Percentiles rank a stretch among this genome's conserved stretches.
phyloP scores from a whole-genome alignment of 2,113 vertebrate genomes.

The Chaetodon trifascialis region DNA sequence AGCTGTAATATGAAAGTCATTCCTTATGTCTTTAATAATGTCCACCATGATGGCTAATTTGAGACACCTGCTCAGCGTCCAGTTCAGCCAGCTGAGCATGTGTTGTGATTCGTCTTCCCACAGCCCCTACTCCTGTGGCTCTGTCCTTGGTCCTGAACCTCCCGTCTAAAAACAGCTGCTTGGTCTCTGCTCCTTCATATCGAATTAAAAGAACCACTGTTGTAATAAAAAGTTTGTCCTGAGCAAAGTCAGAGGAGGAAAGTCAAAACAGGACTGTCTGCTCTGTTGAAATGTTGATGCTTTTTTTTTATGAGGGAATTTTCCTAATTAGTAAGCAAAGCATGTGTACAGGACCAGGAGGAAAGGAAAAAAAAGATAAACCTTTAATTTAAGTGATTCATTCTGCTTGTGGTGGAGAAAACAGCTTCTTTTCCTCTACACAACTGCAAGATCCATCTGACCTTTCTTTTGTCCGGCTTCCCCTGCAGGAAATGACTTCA shows the following conservation, averaged over 20 bases:
- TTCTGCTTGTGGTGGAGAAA: background rate
- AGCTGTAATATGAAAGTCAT: conserved; percentile 3
- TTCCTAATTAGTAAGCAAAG: background rate
- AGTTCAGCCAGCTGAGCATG: conserved; percentile 29
- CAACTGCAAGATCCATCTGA: background rate
- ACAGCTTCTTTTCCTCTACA: background rate
- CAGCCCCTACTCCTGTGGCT: conserved; percentile 12
- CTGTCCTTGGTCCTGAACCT: conserved; percentile 34
- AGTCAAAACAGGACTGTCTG: background rate
- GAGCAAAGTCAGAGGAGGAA: conserved; percentile 4
- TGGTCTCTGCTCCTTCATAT: conserved; percentile 6
- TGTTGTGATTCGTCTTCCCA: conserved; percentile 16
- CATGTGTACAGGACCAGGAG: background rate
- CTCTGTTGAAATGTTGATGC: background rate
- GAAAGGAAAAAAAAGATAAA: background rate
- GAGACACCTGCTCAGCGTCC: conserved; percentile 36
- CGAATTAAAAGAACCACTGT: conserved; percentile 22
- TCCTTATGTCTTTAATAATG: background rate
- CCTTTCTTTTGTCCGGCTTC: background rate
- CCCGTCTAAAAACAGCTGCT: conserved; percentile 23
- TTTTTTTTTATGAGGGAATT: background rate
- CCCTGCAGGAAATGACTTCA: conserved; percentile 90
- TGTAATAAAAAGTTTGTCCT: conserved; percentile 21
- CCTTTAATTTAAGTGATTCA: background rate
- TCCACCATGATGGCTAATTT: conserved; percentile 11